phyloP scores from a whole-genome alignment of 2,888 invertebrate genomes.

The Drosophila emarginata region DNA sequence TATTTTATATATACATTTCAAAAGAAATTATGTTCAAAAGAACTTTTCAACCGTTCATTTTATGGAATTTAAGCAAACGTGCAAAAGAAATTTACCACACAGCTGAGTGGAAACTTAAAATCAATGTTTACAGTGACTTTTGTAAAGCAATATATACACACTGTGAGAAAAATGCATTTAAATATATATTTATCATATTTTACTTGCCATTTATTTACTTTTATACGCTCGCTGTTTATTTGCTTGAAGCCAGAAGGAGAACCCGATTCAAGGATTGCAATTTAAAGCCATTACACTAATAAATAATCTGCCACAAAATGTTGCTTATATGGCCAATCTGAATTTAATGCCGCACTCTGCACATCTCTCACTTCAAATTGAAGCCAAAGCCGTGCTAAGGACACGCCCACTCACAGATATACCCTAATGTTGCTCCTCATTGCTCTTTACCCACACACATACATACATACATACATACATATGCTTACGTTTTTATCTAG shows the following conservation, averaged over 20 bases:
- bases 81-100: not conserved
- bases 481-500: constrained; percentile 14
- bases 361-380: constrained; percentile 32
- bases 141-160: not conserved
- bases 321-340: constrained; percentile 51
- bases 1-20: too few species aligned
- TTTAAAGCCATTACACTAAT: constrained; percentile 66
- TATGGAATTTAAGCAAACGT: too few species aligned
- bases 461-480: constrained; percentile 28
- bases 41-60: too few species aligned
- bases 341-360: constrained; percentile 47
- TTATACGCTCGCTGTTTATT: not conserved
- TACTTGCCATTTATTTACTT: constrained; percentile 1
- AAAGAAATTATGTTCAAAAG: too few species aligned
- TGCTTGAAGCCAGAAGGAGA: not conserved
- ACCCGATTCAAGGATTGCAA: constrained; percentile 21
- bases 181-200: constrained; percentile 16
- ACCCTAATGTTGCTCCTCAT: not conserved
- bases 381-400: constrained; percentile 24
- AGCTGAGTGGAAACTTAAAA: not conserved
- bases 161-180: constrained; percentile 17
- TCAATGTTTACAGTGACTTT: not conserved
- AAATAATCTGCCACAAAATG: constrained; percentile 61
- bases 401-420: constrained; percentile 48
- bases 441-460: constrained; percentile 2